These are phyloP conservation scores for Iselma pallidipennis DNA, from an alignment of 2,888 invertebrate genomes.

Conservation along the genomic window DNA sequence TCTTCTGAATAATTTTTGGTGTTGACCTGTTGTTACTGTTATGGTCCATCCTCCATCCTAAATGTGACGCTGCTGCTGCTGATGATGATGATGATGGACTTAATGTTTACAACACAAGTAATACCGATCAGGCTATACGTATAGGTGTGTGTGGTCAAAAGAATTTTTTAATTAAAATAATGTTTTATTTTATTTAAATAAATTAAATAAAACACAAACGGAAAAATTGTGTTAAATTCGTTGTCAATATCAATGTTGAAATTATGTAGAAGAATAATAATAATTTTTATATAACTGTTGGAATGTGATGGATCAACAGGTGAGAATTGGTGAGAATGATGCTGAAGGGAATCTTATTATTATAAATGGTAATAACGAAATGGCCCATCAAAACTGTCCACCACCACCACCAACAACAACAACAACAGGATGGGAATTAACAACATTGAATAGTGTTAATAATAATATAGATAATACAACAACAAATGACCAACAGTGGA, in stretches of 20 bases:
- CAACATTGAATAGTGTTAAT: constrained; percentile 39
- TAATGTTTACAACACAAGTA: not conserved
- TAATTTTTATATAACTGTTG: constrained; percentile 7
- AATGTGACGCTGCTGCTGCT: constrained; percentile 23
- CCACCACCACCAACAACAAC: constrained; percentile 33
- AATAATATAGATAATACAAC: constrained; percentile 24
- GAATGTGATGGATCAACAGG: constrained; percentile 27
- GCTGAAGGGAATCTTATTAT: constrained; percentile 21
- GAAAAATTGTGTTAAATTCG: not conserved
- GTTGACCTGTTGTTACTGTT: not conserved
- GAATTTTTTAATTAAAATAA: not conserved
- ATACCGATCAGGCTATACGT: constrained; percentile 3
- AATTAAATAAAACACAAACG: not conserved
- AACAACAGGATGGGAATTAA: constrained; percentile 46
- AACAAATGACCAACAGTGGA: constrained; percentile 49
- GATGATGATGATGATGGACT: constrained; percentile 11
- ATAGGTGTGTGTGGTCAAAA: constrained; percentile 17
- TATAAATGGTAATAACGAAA: constrained; percentile 31
- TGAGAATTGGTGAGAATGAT: constrained; percentile 12
- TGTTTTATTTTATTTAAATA: not conserved
- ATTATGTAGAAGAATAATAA: not conserved
- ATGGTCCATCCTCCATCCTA: constrained; percentile 17
- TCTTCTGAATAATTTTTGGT: not conserved
- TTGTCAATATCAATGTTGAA: not conserved
- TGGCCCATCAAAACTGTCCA: constrained; percentile 46